Percentiles rank a stretch among this genome's conserved stretches.
phyloP scores from a whole-genome alignment of 2,797 vertebrate species.

The Parauchenoglanis ngamensis region DNA sequence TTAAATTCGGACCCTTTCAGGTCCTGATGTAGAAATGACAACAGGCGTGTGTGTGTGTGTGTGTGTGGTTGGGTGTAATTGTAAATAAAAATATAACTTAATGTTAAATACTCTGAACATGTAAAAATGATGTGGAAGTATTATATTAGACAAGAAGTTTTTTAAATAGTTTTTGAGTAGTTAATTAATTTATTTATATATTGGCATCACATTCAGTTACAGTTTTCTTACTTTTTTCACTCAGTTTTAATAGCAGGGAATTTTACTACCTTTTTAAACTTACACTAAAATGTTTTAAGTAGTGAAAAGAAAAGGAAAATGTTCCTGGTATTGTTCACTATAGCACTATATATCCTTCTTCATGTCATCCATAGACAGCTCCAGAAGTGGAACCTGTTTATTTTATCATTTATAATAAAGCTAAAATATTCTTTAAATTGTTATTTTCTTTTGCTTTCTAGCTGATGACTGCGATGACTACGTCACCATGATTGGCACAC shows the following conservation, averaged over 20 bases:
- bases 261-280: neutral
- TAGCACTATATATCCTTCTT: neutral
- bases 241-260: neutral
- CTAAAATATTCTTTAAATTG: neutral
- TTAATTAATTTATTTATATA: neutral
- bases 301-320: too few species aligned
- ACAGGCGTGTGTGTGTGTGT: neutral
- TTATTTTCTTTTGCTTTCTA: neutral
- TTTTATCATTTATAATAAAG: neutral
- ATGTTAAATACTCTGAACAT: neutral
- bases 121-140: neutral
- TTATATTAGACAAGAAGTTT: too few species aligned
- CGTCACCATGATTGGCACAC: accelerated
- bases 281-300: neutral
- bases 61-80: neutral
- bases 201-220: neutral
- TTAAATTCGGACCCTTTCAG: neutral
- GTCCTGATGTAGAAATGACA: neutral
- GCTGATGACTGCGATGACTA: slow-evolving; percentile 55
- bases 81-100: neutral
- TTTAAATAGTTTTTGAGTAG: too few species aligned
- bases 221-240: neutral
- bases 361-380: neutral
- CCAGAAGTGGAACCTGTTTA: neutral
- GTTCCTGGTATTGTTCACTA: neutral